Percentiles rank a stretch among this genome's conserved stretches.
These are phyloP conservation scores for Actinernus sp. DNA, from an alignment of 92 coral and sea anemone species.

Conservation along the genomic window DNA sequence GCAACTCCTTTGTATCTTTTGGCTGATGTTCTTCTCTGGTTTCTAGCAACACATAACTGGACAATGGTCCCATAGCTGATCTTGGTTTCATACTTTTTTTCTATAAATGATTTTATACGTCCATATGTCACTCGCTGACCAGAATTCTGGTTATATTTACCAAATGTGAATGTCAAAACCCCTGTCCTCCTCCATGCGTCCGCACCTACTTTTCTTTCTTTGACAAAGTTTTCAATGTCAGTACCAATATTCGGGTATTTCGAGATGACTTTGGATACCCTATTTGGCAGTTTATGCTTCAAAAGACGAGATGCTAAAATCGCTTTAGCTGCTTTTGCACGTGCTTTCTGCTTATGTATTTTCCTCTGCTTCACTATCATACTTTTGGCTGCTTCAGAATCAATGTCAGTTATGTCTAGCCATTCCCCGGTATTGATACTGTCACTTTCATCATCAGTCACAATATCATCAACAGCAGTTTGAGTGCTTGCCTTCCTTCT, in stretches of 20 bases:
- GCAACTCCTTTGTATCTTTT: conserved; percentile 62
- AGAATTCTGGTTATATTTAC: neutral
- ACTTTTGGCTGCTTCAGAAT: conserved; percentile 51
- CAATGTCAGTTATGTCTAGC: conserved; percentile 34
- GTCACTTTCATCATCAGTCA: conserved; percentile 52
- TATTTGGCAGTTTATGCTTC: conserved; percentile 42
- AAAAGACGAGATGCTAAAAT: conserved; percentile 43
- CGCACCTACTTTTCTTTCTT: conserved; percentile 54
- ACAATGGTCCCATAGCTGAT: conserved; percentile 41
- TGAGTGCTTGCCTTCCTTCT: conserved; percentile 6
- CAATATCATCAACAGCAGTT: conserved; percentile 34
- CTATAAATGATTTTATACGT: conserved; percentile 25
- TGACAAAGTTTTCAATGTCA: conserved; percentile 71
- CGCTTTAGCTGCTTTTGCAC: conserved; percentile 30
- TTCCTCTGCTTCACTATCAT: conserved; percentile 58
- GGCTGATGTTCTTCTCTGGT: conserved; percentile 24
- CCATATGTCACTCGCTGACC: conserved; percentile 39
- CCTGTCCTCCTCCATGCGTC: conserved; percentile 78
- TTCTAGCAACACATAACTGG: conserved; percentile 51
- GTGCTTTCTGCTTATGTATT: conserved; percentile 20
- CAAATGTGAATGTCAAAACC: conserved; percentile 47
- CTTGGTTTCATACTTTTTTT: conserved; percentile 32
- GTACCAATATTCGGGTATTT: conserved; percentile 62
- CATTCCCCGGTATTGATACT: conserved; percentile 50
- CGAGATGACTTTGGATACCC: conserved; percentile 41